Evolutionary conservation across 2,797 vertebrate species (phyloP), one percentile per base, ranked within the genome.

Genomic region (Gymnoscopelus microlampas): DNA sequence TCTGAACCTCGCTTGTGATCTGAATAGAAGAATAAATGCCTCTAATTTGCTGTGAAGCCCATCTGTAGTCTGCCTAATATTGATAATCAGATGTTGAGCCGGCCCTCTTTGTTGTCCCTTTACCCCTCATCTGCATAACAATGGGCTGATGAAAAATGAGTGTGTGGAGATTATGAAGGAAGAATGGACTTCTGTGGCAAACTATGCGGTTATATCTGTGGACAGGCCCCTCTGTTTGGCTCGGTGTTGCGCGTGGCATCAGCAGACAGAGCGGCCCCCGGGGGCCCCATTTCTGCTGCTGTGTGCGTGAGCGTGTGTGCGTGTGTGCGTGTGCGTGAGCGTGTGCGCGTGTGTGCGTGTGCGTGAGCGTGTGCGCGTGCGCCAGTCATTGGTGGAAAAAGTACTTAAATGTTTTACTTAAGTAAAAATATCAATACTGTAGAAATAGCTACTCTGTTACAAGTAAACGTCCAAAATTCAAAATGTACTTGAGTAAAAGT

Each of bases 41-140:
- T 57, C 63, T 73, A 62, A 73, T 68, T 15, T 19, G 47, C 59
- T 59, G 65, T 74, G 65, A 63, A 63, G 71, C 48, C 71, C 66
- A 74, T 63, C 72, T 68, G 65, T 63, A 68, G 60, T 51, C 53
- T 32, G 65, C 54, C 48, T 63, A 56, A 74, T 74, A 68, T 64
- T 68, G 65, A 63, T 63, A 53, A 74, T 63, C 29, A 53, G 14
- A 51, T 60, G 32, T 48, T n/a, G 19, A 4, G 29, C 15, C 57
- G 68, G 32, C 57, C 19, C 49, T 54, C 53, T 65, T 39, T 65
- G 70, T 71, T 12, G 44, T 12, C 64, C 62, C 13, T 54, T 32
- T 23, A 15, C 26, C 50, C 49, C 13, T 12, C 23, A 74, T 74
- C 72, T 68, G 65, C 72, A 74, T 74, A 68, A 74, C 72, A 74